Conservation (phyloP, 2,113 vertebrate genomes). For the human region GRCh38 chr4:66440501-66441000, state of each 20-base stretch:
- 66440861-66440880: not conserved
- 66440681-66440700: not conserved
- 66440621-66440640: not conserved
- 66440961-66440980: not conserved
- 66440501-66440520: not conserved
- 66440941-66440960: not conserved
- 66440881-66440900: not conserved
- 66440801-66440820: not conserved
- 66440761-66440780: not conserved
- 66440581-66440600: not conserved
- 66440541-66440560: not conserved
- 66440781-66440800: not conserved
- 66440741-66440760: not conserved
- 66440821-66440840: not conserved
- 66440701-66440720: not conserved
- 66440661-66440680: not conserved
- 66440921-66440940: not conserved
- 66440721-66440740: not conserved
- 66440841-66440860: not conserved
- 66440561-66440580: not conserved
- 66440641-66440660: not conserved
- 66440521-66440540: not conserved
- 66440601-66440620: not conserved
- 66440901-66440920: not conserved
- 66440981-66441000: not conserved